A percentile compares a stretch with the other conserved stretches of the same genome.
phyloP scores from a whole-genome alignment of 2,113 vertebrate species.

The Phyllopteryx taeniolatus region DNA sequence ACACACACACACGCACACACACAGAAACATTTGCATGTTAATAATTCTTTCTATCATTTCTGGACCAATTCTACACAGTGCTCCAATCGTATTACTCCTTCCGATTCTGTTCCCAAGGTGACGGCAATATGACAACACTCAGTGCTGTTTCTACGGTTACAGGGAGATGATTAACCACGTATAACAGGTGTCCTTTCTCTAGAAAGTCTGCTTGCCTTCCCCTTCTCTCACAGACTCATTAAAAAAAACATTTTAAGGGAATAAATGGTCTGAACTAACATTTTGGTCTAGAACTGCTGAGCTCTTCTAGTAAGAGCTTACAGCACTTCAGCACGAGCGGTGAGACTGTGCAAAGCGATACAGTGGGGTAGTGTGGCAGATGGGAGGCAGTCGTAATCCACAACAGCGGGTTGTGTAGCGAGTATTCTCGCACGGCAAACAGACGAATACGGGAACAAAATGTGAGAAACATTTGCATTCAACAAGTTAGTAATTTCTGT shows the following conservation, averaged over 20 bases:
- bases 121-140: slow-evolving; percentile 29
- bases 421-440: background rate
- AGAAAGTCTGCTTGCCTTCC: background rate
- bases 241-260: too few species aligned
- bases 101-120: slow-evolving; percentile 50
- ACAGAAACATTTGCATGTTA: slow-evolving; percentile 21
- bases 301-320: slow-evolving; percentile 15
- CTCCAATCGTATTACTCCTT: slow-evolving; percentile 12
- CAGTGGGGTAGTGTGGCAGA: slow-evolving; percentile 10
- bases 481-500: background rate
- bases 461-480: background rate
- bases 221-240: background rate
- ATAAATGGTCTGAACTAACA: background rate
- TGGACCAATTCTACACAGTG: slow-evolving; percentile 25
- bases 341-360: background rate
- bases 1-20: slow-evolving; percentile 14
- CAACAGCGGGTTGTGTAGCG: slow-evolving; percentile 7
- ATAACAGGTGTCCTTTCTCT: slow-evolving; percentile 33
- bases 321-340: slow-evolving; percentile 1
- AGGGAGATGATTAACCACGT: slow-evolving; percentile 35
- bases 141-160: slow-evolving; percentile 56
- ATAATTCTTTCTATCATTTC: slow-evolving; percentile 36
- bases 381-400: slow-evolving; percentile 2
- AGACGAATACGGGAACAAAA: background rate
- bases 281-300: slow-evolving; percentile 2